Evolutionary conservation across 2,888 invertebrate species (phyloP).

Genomic region (Protula sp.): DNA sequence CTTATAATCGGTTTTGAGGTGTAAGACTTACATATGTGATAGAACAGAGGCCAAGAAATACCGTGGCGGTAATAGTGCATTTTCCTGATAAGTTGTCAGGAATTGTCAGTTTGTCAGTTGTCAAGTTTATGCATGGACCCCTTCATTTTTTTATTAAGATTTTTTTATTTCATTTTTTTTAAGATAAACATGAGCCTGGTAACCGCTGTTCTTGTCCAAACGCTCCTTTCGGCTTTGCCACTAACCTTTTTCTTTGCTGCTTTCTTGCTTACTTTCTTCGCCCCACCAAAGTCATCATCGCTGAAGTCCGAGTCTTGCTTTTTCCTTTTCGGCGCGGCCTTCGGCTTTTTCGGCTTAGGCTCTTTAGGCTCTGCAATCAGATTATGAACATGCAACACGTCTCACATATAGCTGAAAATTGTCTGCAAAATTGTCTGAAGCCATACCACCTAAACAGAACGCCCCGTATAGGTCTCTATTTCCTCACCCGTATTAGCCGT

Average conservation of each 20-base stretch:
- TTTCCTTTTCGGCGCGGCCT: slow-evolving; percentile 9
- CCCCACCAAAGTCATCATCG: neutral
- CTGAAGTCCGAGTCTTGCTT: slow-evolving; percentile 1
- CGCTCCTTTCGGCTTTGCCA: too few relatives aligned
- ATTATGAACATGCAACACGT: neutral
- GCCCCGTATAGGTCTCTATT: too few relatives aligned
- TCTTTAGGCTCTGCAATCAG: neutral
- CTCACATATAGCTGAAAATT: too few relatives aligned
- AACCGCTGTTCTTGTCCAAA: neutral
- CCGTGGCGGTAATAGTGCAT: too few relatives aligned
- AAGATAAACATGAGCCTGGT: too few relatives aligned
- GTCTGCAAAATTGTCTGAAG: too few relatives aligned
- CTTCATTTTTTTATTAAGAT: neutral
- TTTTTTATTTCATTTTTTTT: neutral
- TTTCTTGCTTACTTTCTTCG: neutral
- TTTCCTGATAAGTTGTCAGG: too few relatives aligned
- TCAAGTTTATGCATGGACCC: neutral
- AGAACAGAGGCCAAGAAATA: too few relatives aligned
- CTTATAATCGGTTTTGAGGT: too few relatives aligned
- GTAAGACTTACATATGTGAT: too few relatives aligned
- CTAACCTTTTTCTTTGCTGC: neutral
- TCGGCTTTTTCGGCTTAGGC: slow-evolving; percentile 5
- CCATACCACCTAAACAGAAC: too few relatives aligned
- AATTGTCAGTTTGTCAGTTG: neutral
- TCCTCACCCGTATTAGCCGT: too few relatives aligned